A percentile compares a stretch with the other conserved stretches of the same genome.
phyloP scores from a whole-genome alignment of 2,888 invertebrate genomes.

The Ophonus ardosiacus region DNA sequence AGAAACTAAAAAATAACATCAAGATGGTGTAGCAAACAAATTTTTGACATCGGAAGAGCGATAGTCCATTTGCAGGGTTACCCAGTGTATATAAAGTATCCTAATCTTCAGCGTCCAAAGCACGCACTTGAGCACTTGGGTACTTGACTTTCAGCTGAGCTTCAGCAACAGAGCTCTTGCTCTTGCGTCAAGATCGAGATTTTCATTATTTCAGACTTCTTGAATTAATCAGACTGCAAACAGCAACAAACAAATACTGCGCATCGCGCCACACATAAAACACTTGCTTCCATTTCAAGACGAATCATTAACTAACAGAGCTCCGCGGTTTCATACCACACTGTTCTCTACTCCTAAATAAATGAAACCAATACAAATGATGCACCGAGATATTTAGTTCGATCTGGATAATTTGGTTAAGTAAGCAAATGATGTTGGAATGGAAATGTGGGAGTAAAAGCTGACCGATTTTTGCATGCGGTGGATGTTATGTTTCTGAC shows the following conservation, averaged over 20 bases:
- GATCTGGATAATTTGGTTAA: constrained; percentile 11
- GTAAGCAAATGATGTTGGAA: not conserved
- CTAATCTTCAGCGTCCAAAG: not conserved
- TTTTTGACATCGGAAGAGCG: not conserved
- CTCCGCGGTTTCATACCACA: constrained; percentile 7
- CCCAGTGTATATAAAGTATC: not conserved
- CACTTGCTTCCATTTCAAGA: constrained; percentile 21
- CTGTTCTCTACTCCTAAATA: constrained; percentile 20
- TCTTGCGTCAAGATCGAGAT: constrained; percentile 1
- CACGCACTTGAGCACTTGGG: constrained; percentile 8
- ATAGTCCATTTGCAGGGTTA: not conserved
- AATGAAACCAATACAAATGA: constrained; percentile 23
- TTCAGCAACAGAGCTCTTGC: constrained; percentile 2
- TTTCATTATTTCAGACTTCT: constrained; percentile 49
- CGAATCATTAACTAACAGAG: constrained; percentile 19
- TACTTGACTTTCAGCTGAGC: not conserved
- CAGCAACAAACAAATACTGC: constrained; percentile 43
- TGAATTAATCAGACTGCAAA: constrained; percentile 54
- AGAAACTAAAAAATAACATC: not conserved
- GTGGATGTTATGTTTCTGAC: not conserved
- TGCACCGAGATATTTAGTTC: not conserved
- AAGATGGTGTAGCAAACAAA: not conserved
- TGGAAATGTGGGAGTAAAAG: not conserved
- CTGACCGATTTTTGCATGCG: not conserved
- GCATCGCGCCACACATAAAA: constrained; percentile 21